Base-by-base conservation (phyloP, 2,113 vertebrate genomes). In the Fulica atra region DNA sequence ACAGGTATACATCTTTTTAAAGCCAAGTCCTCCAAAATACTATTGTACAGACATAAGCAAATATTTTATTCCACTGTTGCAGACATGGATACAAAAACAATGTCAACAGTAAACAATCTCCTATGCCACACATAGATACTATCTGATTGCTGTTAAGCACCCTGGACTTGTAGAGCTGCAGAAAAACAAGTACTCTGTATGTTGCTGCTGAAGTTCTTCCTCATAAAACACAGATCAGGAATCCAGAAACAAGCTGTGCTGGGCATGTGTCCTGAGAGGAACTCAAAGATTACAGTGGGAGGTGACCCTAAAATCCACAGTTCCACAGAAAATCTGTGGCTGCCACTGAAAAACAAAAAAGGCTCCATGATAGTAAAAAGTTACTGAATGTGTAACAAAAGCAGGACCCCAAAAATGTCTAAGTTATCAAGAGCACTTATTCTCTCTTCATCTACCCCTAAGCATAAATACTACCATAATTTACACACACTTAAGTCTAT, bases 101-200 rank as follows among this genome's bases (percentile, higher is more conserved):
- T 2, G 8, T 13, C 35, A 80, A 76, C 25, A 72, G 28, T 8
- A 90, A 63, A 59, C 42, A 28, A 44, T 21, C 36, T 68, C 38
- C 35, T 26, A 2, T 12, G 13, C 15, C 36, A 29, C 0, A 1
- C 25, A 42, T 0, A 70, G 69, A 33, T 56, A 44, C 26, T 36
- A 9, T 8, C 15, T 42, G 74, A 7, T 10, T 54, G 19, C 35
- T 77, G 78, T 19, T 35, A 28, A 11, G 60, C 12, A 78, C n/a
- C 19, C 36, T 23, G 16, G 65, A 35, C 20, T 16, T 53, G 51
- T 21, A 78, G 12, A 17, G 20, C 33, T 73, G 26, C 33, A 89
- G 23, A 40, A 81, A 38, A 6, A 84, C n/a, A 26, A 61, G 15
- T n/a, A n/a, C 25, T 31, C 24, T 70, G 40, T 15, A 10, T 24